Conservation (phyloP, 2,888 invertebrate species). For the Dioctria rufipes region DNA sequence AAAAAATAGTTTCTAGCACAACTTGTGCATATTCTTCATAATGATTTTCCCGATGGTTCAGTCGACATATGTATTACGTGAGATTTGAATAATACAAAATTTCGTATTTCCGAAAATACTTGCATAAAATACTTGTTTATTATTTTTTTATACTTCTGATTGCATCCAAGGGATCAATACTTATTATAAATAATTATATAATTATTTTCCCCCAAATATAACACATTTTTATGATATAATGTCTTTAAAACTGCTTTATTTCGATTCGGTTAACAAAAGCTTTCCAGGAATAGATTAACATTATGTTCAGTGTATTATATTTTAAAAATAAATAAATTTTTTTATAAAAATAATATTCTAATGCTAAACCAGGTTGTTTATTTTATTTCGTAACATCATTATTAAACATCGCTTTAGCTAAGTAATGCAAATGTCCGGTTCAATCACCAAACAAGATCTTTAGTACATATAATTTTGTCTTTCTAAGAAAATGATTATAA, state of each 20-base stretch:
- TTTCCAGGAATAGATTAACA: constrained; percentile 27
- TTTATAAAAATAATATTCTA: constrained; percentile 22
- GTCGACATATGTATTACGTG: too few relatives aligned
- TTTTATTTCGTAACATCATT: constrained; percentile 23
- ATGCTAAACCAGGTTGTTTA: constrained; percentile 24
- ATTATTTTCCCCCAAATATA: too few relatives aligned
- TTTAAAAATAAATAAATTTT: constrained; percentile 35
- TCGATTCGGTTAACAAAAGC: constrained; percentile 33
- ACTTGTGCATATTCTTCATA: too few relatives aligned
- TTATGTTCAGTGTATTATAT: constrained; percentile 25
- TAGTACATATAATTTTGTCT: constrained; percentile 31
- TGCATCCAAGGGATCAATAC: too few relatives aligned
- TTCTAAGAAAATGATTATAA: constrained; percentile 10
- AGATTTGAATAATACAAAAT: too few relatives aligned
- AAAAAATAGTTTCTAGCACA: too few relatives aligned
- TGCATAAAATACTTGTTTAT: too few relatives aligned
- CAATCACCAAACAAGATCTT: background rate
- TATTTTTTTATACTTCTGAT: too few relatives aligned
- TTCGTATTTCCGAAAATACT: too few relatives aligned
- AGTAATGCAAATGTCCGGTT: background rate
- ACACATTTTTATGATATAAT: too few relatives aligned
- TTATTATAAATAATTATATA: too few relatives aligned
- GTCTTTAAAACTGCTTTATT: constrained; percentile 35
- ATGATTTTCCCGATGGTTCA: too few relatives aligned
- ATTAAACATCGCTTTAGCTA: constrained; percentile 33